Conservation (phyloP, 1,140 invertebrate genomes). For the Leptinotarsa defecta region DNA sequence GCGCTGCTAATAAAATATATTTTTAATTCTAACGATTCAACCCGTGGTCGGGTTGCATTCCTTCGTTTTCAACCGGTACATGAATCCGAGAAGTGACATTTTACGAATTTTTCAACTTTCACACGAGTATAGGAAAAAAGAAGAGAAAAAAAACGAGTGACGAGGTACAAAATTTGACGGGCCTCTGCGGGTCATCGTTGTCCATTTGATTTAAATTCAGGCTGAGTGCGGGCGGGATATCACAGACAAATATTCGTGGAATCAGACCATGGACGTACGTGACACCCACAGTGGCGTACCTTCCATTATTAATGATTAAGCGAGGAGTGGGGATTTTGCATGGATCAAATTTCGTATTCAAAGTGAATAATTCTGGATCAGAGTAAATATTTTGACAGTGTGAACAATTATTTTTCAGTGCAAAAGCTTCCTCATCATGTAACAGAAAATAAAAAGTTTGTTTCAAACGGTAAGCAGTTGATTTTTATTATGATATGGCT, state of each 20-base stretch:
- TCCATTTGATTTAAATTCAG: slow-evolving; percentile 32
- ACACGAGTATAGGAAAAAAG: slow-evolving; percentile 1
- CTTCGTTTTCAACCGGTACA: slow-evolving; percentile 12
- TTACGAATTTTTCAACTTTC: slow-evolving; percentile 20
- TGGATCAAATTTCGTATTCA: too few relatives aligned
- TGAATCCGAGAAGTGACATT: slow-evolving; percentile 14
- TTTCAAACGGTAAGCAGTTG: too few relatives aligned
- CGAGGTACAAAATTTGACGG: slow-evolving; percentile 22
- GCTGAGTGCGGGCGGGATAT: slow-evolving; percentile 32
- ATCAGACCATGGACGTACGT: slow-evolving; percentile 14
- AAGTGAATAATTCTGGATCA: too few relatives aligned
- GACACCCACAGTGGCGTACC: background rate
- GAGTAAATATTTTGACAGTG: too few relatives aligned
- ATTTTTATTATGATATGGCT: too few relatives aligned
- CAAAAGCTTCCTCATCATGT: too few relatives aligned
- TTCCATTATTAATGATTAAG: too few relatives aligned
- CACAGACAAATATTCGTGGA: slow-evolving; percentile 19
- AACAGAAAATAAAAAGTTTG: too few relatives aligned
- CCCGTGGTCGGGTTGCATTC: slow-evolving; percentile 13
- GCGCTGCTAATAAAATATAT: slow-evolving; percentile 10
- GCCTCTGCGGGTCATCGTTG: slow-evolving; percentile 18
- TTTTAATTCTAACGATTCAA: slow-evolving; percentile 9
- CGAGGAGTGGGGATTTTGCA: too few relatives aligned
- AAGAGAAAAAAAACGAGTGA: slow-evolving; percentile 7
- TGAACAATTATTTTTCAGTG: too few relatives aligned